Percentiles rank a stretch among this genome's conserved stretches.
Conservation (phyloP, 1,140 invertebrate genomes). For the Drosophila bipectinata region DNA sequence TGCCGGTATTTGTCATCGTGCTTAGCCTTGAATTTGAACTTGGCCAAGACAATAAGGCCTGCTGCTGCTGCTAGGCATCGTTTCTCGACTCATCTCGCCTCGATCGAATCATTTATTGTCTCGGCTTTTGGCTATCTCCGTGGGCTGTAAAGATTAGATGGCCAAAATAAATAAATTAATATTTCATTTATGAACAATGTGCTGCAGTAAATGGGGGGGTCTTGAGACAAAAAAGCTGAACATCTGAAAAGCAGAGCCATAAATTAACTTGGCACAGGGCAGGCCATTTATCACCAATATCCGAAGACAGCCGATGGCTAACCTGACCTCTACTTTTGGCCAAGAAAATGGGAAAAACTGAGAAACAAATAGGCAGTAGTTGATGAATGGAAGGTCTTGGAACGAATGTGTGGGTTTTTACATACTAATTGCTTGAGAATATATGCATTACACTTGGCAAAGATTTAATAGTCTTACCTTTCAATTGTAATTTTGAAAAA, state of each 20-base stretch:
- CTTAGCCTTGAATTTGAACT: constrained; percentile 81
- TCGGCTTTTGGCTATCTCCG: constrained; percentile 12
- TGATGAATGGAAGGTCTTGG: constrained; percentile 29
- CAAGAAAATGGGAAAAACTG: constrained; percentile 29
- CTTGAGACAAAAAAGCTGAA: constrained; percentile 12
- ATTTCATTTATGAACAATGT: constrained; percentile 35
- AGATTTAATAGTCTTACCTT: too few relatives aligned
- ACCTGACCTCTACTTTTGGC: constrained; percentile 40
- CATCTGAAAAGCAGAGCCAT: constrained; percentile 45
- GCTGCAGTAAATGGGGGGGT: constrained; percentile 45
- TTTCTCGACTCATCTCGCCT: constrained; percentile 13
- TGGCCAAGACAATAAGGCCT: constrained; percentile 63
- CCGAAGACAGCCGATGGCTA: constrained; percentile 21
- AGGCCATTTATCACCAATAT: constrained; percentile 54
- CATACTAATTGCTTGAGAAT: constrained; percentile 1
- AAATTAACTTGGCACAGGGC: constrained; percentile 36
- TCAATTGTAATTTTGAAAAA: too few relatives aligned
- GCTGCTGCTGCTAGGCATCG: constrained; percentile 34
- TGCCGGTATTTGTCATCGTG: constrained; percentile 46
- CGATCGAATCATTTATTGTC: constrained; percentile 35
- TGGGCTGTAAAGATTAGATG: constrained; percentile 58
- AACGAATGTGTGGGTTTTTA: constrained; percentile 1
- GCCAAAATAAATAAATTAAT: constrained; percentile 44
- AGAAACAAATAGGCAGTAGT: constrained; percentile 1
- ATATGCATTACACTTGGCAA: neutral